These are phyloP conservation scores for Phycodurus eques DNA, from an alignment of 2,113 vertebrate species.

Conservation along the genomic window DNA sequence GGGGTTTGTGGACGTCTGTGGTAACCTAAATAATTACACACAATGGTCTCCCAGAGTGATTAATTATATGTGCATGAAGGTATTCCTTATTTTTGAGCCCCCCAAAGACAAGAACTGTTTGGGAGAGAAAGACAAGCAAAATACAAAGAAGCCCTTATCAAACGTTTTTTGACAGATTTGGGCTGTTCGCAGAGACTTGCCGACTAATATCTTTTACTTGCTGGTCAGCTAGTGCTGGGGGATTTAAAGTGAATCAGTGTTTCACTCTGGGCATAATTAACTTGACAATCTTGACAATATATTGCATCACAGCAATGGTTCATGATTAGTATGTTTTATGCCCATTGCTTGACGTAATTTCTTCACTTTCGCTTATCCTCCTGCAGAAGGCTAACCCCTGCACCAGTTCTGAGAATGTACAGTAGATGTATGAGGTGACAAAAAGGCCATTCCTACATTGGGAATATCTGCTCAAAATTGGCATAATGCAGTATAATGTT, in stretches of 20 bases:
- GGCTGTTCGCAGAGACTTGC: constrained; percentile 65
- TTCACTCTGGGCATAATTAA: constrained; percentile 54
- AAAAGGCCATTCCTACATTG: constrained; percentile 23
- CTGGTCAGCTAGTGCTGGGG: constrained; percentile 52
- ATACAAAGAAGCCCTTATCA: constrained; percentile 72
- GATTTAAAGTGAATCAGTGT: constrained; percentile 58
- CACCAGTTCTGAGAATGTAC: constrained; percentile 20
- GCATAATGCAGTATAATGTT: not conserved
- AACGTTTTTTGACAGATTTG: constrained; percentile 74
- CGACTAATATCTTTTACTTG: constrained; percentile 53
- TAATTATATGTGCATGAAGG: constrained; percentile 79
- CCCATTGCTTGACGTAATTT: constrained; percentile 36
- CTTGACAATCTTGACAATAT: constrained; percentile 50
- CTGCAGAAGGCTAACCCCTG: constrained; percentile 34
- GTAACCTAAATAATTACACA: constrained; percentile 82
- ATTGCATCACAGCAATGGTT: constrained; percentile 36
- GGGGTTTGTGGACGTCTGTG: constrained; percentile 53
- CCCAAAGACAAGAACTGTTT: constrained; percentile 66
- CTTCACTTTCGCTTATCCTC: constrained; percentile 45
- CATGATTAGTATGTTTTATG: constrained; percentile 42
- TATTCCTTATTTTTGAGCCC: constrained; percentile 79
- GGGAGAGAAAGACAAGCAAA: constrained; percentile 54
- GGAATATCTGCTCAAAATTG: constrained; percentile 29
- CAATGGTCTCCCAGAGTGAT: constrained; percentile 79
- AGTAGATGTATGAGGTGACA: constrained; percentile 29